Evolutionary conservation across 2,888 invertebrate species (phyloP).

Genomic region (Latrodectus elegans): DNA sequence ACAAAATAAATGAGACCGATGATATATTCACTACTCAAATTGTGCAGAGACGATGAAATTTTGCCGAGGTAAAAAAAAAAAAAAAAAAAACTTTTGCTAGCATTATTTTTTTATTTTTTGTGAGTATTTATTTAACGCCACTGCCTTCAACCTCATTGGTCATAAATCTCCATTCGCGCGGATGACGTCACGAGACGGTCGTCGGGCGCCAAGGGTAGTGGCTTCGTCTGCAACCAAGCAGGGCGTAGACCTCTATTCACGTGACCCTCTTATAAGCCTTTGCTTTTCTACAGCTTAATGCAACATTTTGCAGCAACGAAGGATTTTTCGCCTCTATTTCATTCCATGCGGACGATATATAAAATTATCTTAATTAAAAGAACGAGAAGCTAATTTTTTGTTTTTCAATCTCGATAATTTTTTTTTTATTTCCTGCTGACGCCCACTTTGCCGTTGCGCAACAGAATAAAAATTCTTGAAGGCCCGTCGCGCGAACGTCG

Average conservation of each 20-base stretch:
- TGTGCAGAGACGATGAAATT: background rate
- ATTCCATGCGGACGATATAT: background rate
- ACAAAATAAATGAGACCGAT: background rate
- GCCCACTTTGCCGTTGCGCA: background rate
- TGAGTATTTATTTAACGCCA: constrained; percentile 6
- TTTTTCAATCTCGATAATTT: background rate
- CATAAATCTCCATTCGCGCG: constrained; percentile 53
- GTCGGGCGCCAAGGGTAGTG: constrained; percentile 66
- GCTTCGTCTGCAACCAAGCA: constrained; percentile 58
- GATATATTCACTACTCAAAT: background rate
- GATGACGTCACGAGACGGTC: constrained; percentile 56
- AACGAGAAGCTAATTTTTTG: background rate
- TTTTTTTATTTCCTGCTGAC: constrained; percentile 1
- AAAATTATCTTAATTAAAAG: background rate
- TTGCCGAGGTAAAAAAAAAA: background rate
- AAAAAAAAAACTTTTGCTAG: background rate
- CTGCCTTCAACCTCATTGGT: constrained; percentile 34
- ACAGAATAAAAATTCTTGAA: background rate
- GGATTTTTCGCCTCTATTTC: constrained; percentile 1
- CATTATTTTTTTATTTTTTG: background rate
- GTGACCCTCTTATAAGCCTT: constrained; percentile 28
- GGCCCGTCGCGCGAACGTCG: background rate
- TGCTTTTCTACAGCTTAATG: constrained; percentile 27
- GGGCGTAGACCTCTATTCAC: constrained; percentile 54
- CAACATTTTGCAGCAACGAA: constrained; percentile 43